Conservation (phyloP, 1,140 invertebrate genomes). For the Aphidius ervi region DNA sequence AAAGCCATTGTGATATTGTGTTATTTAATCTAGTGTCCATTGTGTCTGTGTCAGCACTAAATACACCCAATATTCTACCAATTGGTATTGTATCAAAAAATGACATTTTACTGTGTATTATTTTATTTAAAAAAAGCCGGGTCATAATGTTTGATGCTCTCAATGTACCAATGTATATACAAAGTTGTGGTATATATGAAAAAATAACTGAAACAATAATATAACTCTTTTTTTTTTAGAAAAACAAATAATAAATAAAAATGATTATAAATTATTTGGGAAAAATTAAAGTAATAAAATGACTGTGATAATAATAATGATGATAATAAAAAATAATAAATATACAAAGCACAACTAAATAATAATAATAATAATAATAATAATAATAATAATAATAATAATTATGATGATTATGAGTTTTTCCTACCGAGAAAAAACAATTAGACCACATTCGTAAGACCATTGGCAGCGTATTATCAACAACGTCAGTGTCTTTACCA, state of each 20-base stretch:
- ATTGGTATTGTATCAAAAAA: conserved; percentile 86
- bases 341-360: not conserved
- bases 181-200: conserved; percentile 65
- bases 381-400: not conserved
- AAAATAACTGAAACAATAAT: conserved; percentile 59
- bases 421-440: conserved; percentile 54
- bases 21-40: conserved; percentile 72
- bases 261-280: no score
- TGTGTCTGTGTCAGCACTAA: conserved; percentile 79
- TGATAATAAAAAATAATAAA: conserved; percentile 19
- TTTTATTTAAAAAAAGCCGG: conserved; percentile 62
- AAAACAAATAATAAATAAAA: no score
- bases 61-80: conserved; percentile 80
- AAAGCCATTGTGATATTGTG: conserved; percentile 66
- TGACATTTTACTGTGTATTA: conserved; percentile 67
- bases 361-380: no score
- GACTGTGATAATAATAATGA: conserved; percentile 3
- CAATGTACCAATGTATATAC: conserved; percentile 67
- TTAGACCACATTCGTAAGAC: conserved; percentile 44
- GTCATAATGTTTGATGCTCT: conserved; percentile 67
- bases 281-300: no score
- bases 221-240: no score
- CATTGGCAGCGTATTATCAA: conserved; percentile 57
- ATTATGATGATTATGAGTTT: not conserved
- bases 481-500: conserved; percentile 66